Conservation (phyloP, 2,888 invertebrate genomes). For the Drymonia ruficornis region DNA sequence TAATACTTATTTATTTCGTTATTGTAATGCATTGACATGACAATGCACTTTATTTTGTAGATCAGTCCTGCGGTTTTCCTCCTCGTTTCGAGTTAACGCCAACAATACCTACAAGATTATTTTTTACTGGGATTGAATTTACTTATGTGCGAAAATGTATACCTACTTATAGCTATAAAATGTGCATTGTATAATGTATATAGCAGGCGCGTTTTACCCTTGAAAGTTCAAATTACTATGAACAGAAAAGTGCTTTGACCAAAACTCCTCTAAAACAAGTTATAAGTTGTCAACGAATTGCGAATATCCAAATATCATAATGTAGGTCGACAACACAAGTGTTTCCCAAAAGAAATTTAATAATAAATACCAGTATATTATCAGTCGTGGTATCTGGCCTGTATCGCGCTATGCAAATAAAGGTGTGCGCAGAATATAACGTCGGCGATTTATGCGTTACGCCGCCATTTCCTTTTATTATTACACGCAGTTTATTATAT, state of each 20-base stretch:
- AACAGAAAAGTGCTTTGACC: no score
- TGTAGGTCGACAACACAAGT: constrained; percentile 2
- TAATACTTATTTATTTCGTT: no score
- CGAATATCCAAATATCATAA: not conserved
- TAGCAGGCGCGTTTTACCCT: no score
- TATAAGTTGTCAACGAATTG: not conserved
- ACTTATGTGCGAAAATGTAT: no score
- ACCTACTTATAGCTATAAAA: no score
- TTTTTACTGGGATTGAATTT: no score
- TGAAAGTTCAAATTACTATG: no score
- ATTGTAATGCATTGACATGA: not conserved
- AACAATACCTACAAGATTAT: no score
- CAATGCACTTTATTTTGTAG: constrained; percentile 1
- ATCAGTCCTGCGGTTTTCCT: not conserved
- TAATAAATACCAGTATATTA: constrained; percentile 29
- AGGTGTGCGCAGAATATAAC: constrained; percentile 46
- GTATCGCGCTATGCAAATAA: constrained; percentile 44
- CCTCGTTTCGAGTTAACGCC: no score
- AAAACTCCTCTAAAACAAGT: not conserved
- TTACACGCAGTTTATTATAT: constrained; percentile 1
- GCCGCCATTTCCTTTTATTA: constrained; percentile 10
- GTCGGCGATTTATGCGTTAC: constrained; percentile 15
- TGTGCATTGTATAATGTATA: no score
- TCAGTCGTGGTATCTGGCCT: constrained; percentile 40
- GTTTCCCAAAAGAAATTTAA: constrained; percentile 9